A percentile compares a stretch with the other conserved stretches of the same genome.
phyloP scores from a whole-genome alignment of 2,113 vertebrate genomes.

The Sinocyclocheilus anshuiensis region DNA sequence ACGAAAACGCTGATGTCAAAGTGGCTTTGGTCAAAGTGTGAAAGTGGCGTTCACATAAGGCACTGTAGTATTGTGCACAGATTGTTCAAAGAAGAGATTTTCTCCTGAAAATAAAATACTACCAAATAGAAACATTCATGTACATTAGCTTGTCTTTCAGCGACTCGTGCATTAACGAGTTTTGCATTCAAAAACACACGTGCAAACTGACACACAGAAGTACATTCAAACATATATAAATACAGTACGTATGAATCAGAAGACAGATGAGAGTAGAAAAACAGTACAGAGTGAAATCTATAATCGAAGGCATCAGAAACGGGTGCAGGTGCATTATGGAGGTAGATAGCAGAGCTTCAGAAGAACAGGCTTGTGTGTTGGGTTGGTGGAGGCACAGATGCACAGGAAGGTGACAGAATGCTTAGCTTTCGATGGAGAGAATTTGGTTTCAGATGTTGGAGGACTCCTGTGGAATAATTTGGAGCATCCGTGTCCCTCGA shows the following conservation, averaged over 20 bases:
- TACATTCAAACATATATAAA: slow-evolving; percentile 33
- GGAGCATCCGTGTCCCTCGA: slow-evolving; percentile 33
- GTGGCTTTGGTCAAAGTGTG: neutral
- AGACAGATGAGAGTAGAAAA: slow-evolving; percentile 65
- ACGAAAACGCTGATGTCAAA: neutral
- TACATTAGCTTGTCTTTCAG: neutral
- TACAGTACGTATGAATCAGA: slow-evolving; percentile 67
- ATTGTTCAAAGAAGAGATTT: neutral
- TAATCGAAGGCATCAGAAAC: slow-evolving; percentile 64
- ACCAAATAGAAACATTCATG: slow-evolving; percentile 8
- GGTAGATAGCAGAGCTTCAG: slow-evolving; percentile 76
- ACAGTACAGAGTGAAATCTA: slow-evolving; percentile 28
- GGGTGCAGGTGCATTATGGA: slow-evolving; percentile 70
- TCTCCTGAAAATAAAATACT: neutral
- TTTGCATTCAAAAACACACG: slow-evolving; percentile 2
- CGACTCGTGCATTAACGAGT: neutral
- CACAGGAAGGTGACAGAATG: slow-evolving; percentile 40
- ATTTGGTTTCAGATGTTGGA: slow-evolving; percentile 43
- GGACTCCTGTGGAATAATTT: slow-evolving; percentile 28
- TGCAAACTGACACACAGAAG: neutral
- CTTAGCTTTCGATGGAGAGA: slow-evolving; percentile 58
- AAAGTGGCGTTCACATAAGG: neutral
- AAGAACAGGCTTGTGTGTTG: slow-evolving; percentile 63
- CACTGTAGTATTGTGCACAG: neutral
- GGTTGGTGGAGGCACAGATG: slow-evolving; percentile 58